Evolutionary conservation across 2,888 invertebrate species (phyloP).

Genomic region (Schrankia costaestrigalis): DNA sequence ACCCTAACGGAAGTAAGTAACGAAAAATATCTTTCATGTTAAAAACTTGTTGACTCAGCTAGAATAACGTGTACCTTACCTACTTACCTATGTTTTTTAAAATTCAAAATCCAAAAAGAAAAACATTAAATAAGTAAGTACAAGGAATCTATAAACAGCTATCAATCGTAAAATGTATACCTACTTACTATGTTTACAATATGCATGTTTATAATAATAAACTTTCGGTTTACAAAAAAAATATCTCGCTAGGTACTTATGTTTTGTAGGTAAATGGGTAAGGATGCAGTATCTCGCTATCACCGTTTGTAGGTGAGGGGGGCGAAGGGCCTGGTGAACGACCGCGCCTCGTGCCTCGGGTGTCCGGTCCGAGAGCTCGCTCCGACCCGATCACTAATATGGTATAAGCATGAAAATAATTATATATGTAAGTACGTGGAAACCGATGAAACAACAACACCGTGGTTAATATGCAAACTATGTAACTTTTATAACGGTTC

Average conservation of each 20-base stretch:
- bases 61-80: background rate
- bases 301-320: slow-evolving; percentile 45
- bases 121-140: too few species aligned
- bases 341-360: slow-evolving; percentile 38
- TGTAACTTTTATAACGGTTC: slow-evolving; percentile 11
- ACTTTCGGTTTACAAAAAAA: too few species aligned
- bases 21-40: too few species aligned
- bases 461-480: slow-evolving; percentile 17
- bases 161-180: too few species aligned
- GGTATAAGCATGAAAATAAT: slow-evolving; percentile 33
- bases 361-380: slow-evolving; percentile 27
- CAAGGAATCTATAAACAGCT: too few species aligned
- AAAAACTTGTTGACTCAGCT: too few species aligned
- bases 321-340: slow-evolving; percentile 54
- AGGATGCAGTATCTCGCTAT: slow-evolving; percentile 22
- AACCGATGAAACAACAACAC: slow-evolving; percentile 17
- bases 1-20: too few species aligned
- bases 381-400: slow-evolving; percentile 22
- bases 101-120: too few species aligned
- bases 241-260: too few species aligned
- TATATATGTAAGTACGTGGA: slow-evolving; percentile 17
- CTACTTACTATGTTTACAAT: too few species aligned
- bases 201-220: too few species aligned
- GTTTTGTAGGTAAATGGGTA: slow-evolving; percentile 17
- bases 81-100: background rate